phyloP scores from a whole-genome alignment of 2,888 invertebrate genomes.

The Odontomyia ornata region DNA sequence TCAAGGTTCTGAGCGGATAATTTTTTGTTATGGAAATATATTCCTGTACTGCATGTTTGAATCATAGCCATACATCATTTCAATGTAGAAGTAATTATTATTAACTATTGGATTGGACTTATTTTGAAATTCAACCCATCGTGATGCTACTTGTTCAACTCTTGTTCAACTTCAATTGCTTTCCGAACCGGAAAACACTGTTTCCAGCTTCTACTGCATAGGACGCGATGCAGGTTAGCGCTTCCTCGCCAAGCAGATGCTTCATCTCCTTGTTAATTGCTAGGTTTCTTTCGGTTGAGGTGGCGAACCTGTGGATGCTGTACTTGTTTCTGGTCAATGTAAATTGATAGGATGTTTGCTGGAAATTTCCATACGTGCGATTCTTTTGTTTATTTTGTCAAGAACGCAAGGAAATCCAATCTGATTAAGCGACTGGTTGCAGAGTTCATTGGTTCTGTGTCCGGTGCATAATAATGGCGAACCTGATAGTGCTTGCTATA shows the following conservation, averaged over 20 bases:
- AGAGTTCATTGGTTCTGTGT: neutral
- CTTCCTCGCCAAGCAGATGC: neutral
- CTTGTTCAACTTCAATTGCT: no score
- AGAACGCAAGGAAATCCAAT: slow-evolving; percentile 8
- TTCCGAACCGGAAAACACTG: neutral
- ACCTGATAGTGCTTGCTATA: neutral
- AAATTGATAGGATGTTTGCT: slow-evolving; percentile 9
- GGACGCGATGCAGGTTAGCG: neutral
- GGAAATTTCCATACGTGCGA: neutral
- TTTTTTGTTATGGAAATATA: no score
- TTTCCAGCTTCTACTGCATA: neutral
- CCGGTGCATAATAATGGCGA: neutral
- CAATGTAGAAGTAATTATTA: no score
- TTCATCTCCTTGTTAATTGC: neutral
- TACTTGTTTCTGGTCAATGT: neutral
- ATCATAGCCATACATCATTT: no score
- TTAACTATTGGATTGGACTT: no score
- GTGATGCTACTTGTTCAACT: no score
- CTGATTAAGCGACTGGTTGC: neutral
- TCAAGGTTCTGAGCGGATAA: no score
- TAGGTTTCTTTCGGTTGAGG: neutral
- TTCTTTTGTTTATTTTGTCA: neutral
- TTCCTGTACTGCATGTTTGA: no score
- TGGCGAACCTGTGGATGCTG: neutral
- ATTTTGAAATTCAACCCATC: no score